Evolutionary conservation across 1,140 invertebrate genomes (phyloP), one percentile per base, ranked within the genome.

Genomic region (Teleopsis dalmanni): DNA sequence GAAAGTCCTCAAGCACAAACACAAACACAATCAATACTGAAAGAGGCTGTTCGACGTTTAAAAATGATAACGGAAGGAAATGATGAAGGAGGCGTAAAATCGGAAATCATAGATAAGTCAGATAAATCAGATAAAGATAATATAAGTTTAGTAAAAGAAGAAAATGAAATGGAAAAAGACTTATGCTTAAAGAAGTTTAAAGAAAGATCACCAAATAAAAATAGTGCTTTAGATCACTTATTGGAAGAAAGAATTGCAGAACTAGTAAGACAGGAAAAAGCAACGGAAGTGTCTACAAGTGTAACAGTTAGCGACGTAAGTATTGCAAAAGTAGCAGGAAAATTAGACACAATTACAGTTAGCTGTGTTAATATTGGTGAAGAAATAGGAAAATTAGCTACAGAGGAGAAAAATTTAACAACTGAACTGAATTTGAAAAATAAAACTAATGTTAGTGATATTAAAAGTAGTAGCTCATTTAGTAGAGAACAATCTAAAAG

Each of bases 1-100:
- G 36, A 43, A 1, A 9, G 14, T 2, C 23, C 40, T 0, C 21
- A 48, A 31, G n/a, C n/a, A 34, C 22, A 6, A 27, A 50, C 21
- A 1, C 37, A 51, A 2, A 61, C 59, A 27, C 56, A 57, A 8
- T 43, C 53, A 14, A 58, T 67, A 16, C 54, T 68, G 1, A 67
- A 65, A 27, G 62, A 62, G 49, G 65, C 65, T 8, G 54, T 67
- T 0, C 56, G 52, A 6, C 59, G 65, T 7, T 59, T 67, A 16
- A 41, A 47, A 36, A 41, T 47, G 0, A 47, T 27, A 38, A 37
- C 25, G 3, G 4, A 19, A 29, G 16, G 2, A 31, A 10, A 10
- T 8, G 7, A 7, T 31, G 2, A 19, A 9, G 41, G 31, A 8
- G n/a, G 22, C 29, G n/a, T 10, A 26, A n/a, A 42, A 29, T 13